phyloP scores from a whole-genome alignment of 2,888 invertebrate species.

The Polydesmus complanatus region DNA sequence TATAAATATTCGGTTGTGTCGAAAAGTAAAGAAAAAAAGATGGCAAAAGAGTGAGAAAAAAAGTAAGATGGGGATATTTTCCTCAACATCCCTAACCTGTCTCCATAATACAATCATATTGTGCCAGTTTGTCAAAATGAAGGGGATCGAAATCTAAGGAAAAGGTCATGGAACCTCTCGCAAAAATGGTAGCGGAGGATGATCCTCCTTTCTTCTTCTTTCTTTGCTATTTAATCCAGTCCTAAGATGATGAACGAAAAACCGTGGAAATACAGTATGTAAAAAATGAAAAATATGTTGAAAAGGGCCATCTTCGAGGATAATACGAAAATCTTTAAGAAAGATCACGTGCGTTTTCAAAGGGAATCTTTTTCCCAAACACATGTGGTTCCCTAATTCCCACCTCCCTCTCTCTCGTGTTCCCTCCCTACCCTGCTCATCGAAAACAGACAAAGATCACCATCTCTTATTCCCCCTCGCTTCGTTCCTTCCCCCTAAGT shows the following conservation, averaged over 20 bases:
- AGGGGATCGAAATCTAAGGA: background rate
- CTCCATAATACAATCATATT: no score
- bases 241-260: background rate
- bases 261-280: background rate
- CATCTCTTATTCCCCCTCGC: background rate
- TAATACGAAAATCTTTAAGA: background rate
- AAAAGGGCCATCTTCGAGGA: background rate
- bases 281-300: background rate
- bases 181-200: background rate
- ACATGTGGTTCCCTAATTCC: background rate
- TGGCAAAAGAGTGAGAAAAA: background rate
- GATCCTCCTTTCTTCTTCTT: background rate
- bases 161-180: background rate
- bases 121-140: background rate
- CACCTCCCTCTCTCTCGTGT: background rate
- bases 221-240: background rate
- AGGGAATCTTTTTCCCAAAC: background rate
- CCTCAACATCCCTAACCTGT: no score
- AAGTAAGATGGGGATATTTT: no score
- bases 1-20: no score
- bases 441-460: background rate
- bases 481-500: background rate
- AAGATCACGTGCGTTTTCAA: background rate
- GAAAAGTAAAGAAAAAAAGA: no score
- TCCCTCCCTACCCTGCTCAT: background rate